Evolutionary conservation across 2,113 vertebrate genomes (phyloP).

Genomic region (Circaetus gallicus): DNA sequence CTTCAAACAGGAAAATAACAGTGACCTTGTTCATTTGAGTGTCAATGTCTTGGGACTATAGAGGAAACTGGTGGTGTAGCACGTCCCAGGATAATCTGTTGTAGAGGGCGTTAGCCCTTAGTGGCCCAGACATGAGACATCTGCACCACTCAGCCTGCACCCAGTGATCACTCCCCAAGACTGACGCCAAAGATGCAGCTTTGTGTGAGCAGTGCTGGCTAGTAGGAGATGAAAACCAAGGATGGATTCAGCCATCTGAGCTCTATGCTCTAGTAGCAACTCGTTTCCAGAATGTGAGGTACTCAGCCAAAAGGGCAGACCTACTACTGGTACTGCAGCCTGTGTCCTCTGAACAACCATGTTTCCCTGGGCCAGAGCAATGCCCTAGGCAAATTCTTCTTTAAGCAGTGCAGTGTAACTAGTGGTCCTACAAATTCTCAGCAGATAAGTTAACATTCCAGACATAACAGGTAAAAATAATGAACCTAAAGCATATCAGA

Average conservation of each 20-base stretch:
- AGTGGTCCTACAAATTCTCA: not conserved
- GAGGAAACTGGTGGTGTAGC: not conserved
- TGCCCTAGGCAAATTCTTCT: not conserved
- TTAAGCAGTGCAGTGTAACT: not conserved
- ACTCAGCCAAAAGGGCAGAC: not conserved
- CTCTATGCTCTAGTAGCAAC: not conserved
- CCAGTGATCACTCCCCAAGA: not conserved
- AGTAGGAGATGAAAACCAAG: not conserved
- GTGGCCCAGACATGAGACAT: not conserved
- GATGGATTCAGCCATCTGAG: not conserved
- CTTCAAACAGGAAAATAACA: not conserved
- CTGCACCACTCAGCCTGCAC: not conserved
- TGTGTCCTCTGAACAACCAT: not conserved
- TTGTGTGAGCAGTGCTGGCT: not conserved
- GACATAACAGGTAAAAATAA: not conserved
- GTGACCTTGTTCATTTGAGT: not conserved
- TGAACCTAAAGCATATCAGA: not conserved
- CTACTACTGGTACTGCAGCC: not conserved
- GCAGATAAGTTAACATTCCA: not conserved
- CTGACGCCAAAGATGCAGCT: not conserved
- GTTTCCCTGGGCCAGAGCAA: not conserved
- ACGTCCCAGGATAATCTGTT: not conserved
- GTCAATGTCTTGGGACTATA: not conserved
- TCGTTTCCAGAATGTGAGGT: not conserved
- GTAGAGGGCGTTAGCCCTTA: not conserved